Conservation (phyloP, 2,888 invertebrate species). For the Hemicrepidius hirtus region DNA sequence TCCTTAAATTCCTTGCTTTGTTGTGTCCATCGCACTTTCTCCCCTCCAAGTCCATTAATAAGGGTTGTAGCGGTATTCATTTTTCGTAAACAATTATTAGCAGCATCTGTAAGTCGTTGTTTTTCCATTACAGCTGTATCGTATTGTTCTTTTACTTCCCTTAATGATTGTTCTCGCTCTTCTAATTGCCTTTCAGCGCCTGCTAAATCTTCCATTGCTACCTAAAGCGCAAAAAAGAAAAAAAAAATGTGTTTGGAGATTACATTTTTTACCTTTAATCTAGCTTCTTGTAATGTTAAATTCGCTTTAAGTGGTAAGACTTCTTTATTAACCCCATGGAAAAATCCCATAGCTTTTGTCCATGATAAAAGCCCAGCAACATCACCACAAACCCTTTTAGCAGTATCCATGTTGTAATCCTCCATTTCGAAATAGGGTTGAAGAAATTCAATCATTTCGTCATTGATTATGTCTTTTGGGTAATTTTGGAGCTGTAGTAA, state of each 20-base stretch:
- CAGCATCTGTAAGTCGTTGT: conserved; percentile 92
- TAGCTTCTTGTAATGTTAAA: conserved; percentile 91
- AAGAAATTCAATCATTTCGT: conserved; percentile 96
- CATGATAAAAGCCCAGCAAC: conserved; percentile 96
- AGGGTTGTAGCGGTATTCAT: conserved; percentile 97
- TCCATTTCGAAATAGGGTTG: conserved; percentile 96
- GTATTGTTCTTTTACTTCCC: conserved; percentile 93
- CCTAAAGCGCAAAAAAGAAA: conserved; percentile 67
- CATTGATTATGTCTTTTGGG: conserved; percentile 96
- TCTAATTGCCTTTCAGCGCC: conserved; percentile 91
- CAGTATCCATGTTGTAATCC: conserved; percentile 97
- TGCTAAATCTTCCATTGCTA: conserved; percentile 93
- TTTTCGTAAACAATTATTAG: conserved; percentile 93
- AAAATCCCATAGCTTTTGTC: conserved; percentile 97
- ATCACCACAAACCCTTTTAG: conserved; percentile 96
- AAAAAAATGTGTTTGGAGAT: too few relatives aligned
- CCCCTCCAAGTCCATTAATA: conserved; percentile 95
- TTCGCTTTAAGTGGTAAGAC: conserved; percentile 96
- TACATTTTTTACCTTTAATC: conserved; percentile 82
- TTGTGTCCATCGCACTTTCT: conserved; percentile 93
- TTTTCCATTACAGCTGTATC: conserved; percentile 95
- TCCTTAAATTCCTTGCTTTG: conserved; percentile 95
- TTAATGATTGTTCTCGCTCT: conserved; percentile 92
- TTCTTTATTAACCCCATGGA: conserved; percentile 97
- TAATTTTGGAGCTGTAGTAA: conserved; percentile 93